Conservation (phyloP, 2,797 vertebrate genomes). For the Podarcis lilfordi region DNA sequence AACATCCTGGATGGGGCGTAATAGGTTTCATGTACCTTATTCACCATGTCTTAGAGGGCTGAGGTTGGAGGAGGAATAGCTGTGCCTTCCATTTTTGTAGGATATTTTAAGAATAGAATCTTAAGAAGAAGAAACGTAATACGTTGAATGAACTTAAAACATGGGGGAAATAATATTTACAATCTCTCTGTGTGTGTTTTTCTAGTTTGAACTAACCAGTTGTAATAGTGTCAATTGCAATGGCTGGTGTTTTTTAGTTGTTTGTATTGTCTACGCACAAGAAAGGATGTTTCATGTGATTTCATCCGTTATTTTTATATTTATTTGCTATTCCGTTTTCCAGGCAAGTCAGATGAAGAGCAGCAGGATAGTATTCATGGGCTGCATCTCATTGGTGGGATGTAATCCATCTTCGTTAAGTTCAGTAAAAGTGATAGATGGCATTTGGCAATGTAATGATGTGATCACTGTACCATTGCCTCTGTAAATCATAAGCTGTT, state of each 20-base stretch:
- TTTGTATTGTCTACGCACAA: slow-evolving; percentile 46
- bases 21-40: not conserved
- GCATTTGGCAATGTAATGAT: slow-evolving; percentile 84
- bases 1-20: too few relatives aligned
- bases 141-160: not conserved
- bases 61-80: not conserved
- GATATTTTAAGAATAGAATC: not conserved
- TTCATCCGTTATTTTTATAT: slow-evolving; percentile 72
- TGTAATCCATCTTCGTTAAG: slow-evolving; percentile 85
- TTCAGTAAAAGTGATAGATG: slow-evolving; percentile 86
- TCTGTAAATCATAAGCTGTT: slow-evolving; percentile 84
- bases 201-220: not conserved
- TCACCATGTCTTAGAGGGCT: not conserved
- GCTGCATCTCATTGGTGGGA: slow-evolving; percentile 77
- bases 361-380: slow-evolving; percentile 80
- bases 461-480: slow-evolving; percentile 79
- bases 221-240: not conserved
- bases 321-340: slow-evolving; percentile 69
- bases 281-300: slow-evolving; percentile 53
- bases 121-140: not conserved
- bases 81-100: not conserved
- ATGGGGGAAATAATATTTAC: not conserved
- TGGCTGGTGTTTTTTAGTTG: not conserved
- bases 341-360: slow-evolving; percentile 82
- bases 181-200: not conserved